A percentile compares a stretch with the other conserved stretches of the same genome.
phyloP scores from a whole-genome alignment of 2,888 invertebrate genomes.

The Orthosia gracilis region DNA sequence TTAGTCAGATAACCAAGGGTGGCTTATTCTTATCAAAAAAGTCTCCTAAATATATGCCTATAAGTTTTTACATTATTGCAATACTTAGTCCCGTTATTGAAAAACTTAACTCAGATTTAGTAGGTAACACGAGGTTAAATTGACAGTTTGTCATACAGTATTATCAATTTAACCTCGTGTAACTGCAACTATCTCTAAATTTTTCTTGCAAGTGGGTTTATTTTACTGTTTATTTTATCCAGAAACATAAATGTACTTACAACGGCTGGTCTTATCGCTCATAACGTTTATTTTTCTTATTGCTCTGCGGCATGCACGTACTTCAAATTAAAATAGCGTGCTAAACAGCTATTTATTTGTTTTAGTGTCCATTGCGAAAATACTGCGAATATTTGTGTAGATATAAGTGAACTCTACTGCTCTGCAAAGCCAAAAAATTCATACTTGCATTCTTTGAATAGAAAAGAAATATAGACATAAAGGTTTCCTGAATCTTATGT shows the following conservation, averaged over 20 bases:
- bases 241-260: neutral
- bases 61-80: neutral
- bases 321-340: neutral
- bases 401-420: constrained; percentile 4
- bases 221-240: neutral
- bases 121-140: no score
- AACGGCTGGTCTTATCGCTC: constrained; percentile 24
- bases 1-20: no score
- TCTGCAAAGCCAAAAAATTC: neutral
- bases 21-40: neutral
- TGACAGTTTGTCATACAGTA: no score
- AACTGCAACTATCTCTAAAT: no score
- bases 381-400: constrained; percentile 8
- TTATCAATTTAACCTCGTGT: no score
- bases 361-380: neutral
- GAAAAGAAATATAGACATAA: neutral
- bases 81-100: no score
- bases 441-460: neutral
- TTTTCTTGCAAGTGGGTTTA: no score
- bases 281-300: neutral
- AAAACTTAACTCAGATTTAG: no score
- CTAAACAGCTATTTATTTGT: neutral
- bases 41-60: neutral
- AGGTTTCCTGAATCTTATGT: neutral
- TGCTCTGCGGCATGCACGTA: neutral